These are phyloP conservation scores for Aplochiton taeniatus DNA, from an alignment of 2,797 vertebrate genomes.

Conservation along the genomic window DNA sequence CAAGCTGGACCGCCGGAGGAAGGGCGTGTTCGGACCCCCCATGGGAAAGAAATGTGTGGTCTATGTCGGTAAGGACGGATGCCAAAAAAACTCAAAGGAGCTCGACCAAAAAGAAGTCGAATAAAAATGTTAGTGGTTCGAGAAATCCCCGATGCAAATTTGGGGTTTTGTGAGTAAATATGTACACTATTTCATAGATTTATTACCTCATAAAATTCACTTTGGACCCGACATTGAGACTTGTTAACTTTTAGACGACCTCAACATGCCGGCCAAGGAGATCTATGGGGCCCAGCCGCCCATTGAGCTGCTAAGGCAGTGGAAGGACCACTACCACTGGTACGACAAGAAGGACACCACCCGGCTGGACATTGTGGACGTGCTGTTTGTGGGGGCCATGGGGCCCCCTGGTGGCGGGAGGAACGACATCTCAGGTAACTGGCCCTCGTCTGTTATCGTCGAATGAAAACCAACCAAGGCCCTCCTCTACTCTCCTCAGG, in stretches of 20 bases:
- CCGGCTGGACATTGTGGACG: slow-evolving; percentile 79
- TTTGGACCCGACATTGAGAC: background rate
- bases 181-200: too few species aligned
- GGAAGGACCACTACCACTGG: slow-evolving; percentile 92
- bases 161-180: background rate
- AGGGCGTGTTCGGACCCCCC: slow-evolving; percentile 88
- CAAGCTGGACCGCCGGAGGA: slow-evolving; percentile 88
- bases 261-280: slow-evolving; percentile 96
- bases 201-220: background rate
- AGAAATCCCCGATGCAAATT: too few species aligned
- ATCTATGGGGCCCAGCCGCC: slow-evolving; percentile 92
- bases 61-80: slow-evolving; percentile 85
- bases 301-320: slow-evolving; percentile 90
- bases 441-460: too few species aligned
- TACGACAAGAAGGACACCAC: slow-evolving; percentile 91
- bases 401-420: slow-evolving; percentile 92
- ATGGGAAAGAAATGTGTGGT: slow-evolving; percentile 85
- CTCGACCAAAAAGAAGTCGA: too few species aligned
- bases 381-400: slow-evolving; percentile 88
- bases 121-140: background rate
- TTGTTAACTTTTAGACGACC: slow-evolving; percentile 79
- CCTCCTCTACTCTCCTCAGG: too few species aligned
- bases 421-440: slow-evolving; percentile 89
- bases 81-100: too few species aligned
- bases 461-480: too few species aligned